Percentiles rank a stretch among this genome's conserved stretches.
Evolutionary conservation across 2,797 vertebrate species (phyloP).

Genomic region (Rhabdophis nuchalis): DNA sequence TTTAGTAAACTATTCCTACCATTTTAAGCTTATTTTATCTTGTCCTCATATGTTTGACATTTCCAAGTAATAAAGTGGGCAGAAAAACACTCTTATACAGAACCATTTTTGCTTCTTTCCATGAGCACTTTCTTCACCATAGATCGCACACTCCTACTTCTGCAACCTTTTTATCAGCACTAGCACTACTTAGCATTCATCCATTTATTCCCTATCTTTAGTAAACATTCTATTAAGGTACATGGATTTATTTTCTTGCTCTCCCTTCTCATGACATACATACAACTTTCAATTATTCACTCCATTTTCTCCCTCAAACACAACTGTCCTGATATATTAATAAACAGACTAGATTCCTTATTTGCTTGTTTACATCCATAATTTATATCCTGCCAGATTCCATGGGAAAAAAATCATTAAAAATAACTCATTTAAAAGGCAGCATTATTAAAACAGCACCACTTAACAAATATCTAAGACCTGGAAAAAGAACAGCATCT

Average conservation of each 20-base stretch:
- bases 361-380: neutral
- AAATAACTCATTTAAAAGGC: neutral
- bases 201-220: neutral
- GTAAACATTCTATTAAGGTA: neutral
- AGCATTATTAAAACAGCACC: neutral
- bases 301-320: neutral
- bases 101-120: neutral
- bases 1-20: neutral
- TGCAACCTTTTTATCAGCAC: neutral
- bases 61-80: neutral
- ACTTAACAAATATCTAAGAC: neutral
- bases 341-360: neutral
- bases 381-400: neutral
- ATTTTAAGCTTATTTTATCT: neutral
- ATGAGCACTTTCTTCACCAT: neutral
- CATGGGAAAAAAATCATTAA: neutral
- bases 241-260: neutral
- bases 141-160: neutral
- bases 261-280: neutral
- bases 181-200: neutral
- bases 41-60: neutral
- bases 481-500: neutral
- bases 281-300: neutral
- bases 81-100: neutral
- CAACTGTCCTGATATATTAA: neutral